Evolutionary conservation across 2,797 vertebrate species (phyloP).

Genomic region (Malurus leucopterus): DNA sequence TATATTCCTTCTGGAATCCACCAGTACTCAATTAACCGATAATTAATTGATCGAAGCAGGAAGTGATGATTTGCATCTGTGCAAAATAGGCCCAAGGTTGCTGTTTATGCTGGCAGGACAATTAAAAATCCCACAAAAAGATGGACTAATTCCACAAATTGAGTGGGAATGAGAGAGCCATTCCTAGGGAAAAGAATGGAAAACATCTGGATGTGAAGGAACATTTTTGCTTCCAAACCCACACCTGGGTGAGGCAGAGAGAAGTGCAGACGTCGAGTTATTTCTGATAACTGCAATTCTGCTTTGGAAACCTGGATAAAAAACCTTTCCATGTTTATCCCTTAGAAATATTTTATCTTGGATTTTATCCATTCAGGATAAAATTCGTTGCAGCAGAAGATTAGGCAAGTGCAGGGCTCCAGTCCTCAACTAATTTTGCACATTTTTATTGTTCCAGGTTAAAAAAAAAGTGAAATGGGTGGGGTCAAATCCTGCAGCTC

Average conservation of each 20-base stretch:
- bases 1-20: background rate
- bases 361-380: background rate
- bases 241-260: fast-evolving
- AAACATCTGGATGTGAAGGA: constrained; percentile 13
- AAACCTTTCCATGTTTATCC: background rate
- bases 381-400: background rate
- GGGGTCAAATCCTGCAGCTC: background rate
- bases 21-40: background rate
- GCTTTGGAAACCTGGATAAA: background rate
- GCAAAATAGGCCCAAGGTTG: background rate
- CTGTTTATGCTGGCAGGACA: background rate
- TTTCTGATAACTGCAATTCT: background rate
- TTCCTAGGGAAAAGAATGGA: background rate
- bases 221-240: background rate
- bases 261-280: background rate
- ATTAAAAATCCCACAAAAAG: constrained; percentile 1
- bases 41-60: background rate
- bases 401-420: background rate
- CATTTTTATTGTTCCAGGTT: background rate
- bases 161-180: background rate
- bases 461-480: background rate
- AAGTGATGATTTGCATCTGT: background rate
- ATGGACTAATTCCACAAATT: background rate
- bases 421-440: background rate
- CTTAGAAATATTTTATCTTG: background rate